Conservation (phyloP, 2,797 vertebrate species). For the Coregonus suidteri region DNA sequence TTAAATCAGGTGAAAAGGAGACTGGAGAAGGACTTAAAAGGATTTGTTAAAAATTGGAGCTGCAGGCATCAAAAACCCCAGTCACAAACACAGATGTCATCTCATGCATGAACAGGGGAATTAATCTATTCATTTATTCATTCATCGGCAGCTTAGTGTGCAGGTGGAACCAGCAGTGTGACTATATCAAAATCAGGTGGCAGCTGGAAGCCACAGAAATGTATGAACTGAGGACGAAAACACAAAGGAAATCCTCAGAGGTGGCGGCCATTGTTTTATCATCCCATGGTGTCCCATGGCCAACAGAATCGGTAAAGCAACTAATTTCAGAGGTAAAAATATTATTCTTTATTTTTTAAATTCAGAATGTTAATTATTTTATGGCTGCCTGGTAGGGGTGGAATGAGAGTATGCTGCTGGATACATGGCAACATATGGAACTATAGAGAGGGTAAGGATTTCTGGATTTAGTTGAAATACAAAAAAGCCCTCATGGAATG, state of each 20-base stretch:
- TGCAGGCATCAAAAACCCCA: constrained; percentile 42
- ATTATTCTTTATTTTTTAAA: constrained; percentile 24
- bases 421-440: neutral
- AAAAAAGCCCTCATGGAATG: constrained; percentile 14
- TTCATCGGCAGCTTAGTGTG: constrained; percentile 27
- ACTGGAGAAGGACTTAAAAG: no score
- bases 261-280: no score
- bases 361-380: neutral
- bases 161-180: constrained; percentile 30
- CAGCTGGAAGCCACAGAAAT: neutral
- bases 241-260: no score
- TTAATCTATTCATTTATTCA: constrained; percentile 35
- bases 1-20: no score
- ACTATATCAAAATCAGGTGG: constrained; percentile 12
- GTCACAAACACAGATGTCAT: constrained; percentile 46
- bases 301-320: constrained; percentile 25
- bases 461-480: constrained; percentile 2
- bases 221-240: neutral
- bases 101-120: constrained; percentile 19
- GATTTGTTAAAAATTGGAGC: constrained; percentile 9
- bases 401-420: constrained; percentile 16
- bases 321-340: neutral
- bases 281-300: constrained; percentile 6
- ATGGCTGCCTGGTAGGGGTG: neutral
- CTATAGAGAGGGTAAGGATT: constrained; percentile 2